phyloP scores from a whole-genome alignment of 2,797 vertebrate species.

The Melanotaenia pygmaea region DNA sequence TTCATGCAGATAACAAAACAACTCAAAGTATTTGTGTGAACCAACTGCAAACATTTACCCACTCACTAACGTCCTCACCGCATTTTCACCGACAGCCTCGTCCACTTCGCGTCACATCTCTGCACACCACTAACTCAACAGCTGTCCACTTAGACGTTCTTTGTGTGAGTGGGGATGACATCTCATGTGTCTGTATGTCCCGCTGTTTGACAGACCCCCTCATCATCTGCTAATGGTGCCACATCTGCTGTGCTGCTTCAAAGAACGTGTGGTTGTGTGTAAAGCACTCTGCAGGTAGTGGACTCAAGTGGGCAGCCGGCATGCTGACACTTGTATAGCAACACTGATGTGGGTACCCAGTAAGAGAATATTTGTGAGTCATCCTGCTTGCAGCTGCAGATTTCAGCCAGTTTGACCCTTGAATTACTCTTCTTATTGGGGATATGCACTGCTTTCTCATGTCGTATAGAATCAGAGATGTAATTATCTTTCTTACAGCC shows the following conservation, averaged over 20 bases:
- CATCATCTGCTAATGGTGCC: conserved; percentile 66
- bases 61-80: conserved; percentile 4
- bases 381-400: conserved; percentile 44
- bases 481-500: conserved; percentile 32
- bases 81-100: conserved; percentile 15
- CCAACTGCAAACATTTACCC: conserved; percentile 17
- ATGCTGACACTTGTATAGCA: conserved; percentile 39
- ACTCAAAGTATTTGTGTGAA: neutral
- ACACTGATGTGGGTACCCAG: conserved; percentile 3
- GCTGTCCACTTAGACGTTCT: conserved; percentile 53
- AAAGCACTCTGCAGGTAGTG: conserved; percentile 17
- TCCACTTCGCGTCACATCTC: conserved; percentile 45
- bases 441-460: neutral
- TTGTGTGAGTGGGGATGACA: conserved; percentile 25
- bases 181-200: conserved; percentile 26
- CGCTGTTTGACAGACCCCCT: conserved; percentile 62
- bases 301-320: conserved; percentile 38
- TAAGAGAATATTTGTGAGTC: conserved; percentile 17
- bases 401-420: conserved; percentile 12
- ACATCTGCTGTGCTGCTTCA: conserved; percentile 70
- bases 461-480: conserved; percentile 12
- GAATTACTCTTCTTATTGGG: neutral
- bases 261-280: conserved; percentile 19
- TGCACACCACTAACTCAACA: conserved; percentile 52
- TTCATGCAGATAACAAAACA: conserved; percentile 5